Conservation (phyloP, 2,113 vertebrate species). For the Hypanus sabinus region DNA sequence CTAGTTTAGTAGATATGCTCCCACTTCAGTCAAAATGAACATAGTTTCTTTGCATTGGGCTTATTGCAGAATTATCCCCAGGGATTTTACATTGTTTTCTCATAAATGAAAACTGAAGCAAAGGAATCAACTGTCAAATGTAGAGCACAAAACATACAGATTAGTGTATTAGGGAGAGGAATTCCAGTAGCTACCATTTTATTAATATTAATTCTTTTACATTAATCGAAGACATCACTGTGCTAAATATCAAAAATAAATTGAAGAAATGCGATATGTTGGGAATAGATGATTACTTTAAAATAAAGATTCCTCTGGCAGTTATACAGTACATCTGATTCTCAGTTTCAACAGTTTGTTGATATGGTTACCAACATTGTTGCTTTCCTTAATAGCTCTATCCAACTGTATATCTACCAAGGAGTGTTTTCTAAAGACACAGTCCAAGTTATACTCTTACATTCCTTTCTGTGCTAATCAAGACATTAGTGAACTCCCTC, state of each 20-base stretch:
- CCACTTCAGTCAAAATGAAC: no score
- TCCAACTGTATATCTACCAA: neutral
- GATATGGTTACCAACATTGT: neutral
- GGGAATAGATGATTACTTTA: neutral
- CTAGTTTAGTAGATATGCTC: no score
- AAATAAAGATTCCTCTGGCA: neutral
- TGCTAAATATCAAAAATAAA: neutral
- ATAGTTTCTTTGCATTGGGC: no score
- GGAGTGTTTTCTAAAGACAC: no score
- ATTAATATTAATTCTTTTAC: neutral
- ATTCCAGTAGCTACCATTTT: neutral
- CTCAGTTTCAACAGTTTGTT: neutral
- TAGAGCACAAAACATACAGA: neutral
- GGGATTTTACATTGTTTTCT: neutral
- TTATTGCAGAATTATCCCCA: neutral
- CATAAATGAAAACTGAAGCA: neutral
- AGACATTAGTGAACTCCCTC: no score
- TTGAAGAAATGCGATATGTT: neutral
- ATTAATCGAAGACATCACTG: neutral
- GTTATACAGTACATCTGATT: neutral
- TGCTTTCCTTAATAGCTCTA: neutral
- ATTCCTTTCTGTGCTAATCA: no score
- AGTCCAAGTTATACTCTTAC: no score
- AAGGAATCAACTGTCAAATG: neutral
- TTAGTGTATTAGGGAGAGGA: neutral